Base-by-base conservation (phyloP, 2,797 vertebrate species). In the Leptoclinus maculatus region DNA sequence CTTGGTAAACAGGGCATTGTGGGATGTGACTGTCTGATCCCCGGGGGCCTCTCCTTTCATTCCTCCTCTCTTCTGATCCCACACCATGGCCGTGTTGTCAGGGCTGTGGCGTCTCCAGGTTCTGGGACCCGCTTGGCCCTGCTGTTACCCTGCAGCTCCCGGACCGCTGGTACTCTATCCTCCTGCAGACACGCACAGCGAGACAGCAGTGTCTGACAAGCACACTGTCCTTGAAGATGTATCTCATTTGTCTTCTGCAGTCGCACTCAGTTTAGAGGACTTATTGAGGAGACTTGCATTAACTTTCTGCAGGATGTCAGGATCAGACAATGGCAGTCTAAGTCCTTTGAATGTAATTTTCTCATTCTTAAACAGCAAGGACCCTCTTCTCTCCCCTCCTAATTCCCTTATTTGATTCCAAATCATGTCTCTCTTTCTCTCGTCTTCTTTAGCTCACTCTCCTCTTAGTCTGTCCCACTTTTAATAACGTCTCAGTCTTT, bases 1-100 rank as follows among this genome's bases (percentile, higher is more conserved):
- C 88, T 93, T 87, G 87, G 93, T 94, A 94, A 96, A 95, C 94
- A 95, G 81, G 85, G 87, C 91, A 92, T 94, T 96, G 93, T 95
- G 92, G 83, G 92, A 94, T 90, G 90, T 93, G 94, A 93, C 94
- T 93, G 93, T 94, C 93, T 94, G 91, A 93, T 94, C 92, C 91
- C 89, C 56, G 58, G 83, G 88, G 91, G 88, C 87, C 90, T 91
- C 87, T 84, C 75, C 76, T 85, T 88, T 93, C 89, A 88, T 88
- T 89, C 79, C 65, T 75, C 70, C 60, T 68, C 83, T 74, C 43
- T 73, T 83, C 88, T 92, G 82, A 86, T 90, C 90, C 85, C 80
- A 77, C 78, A 86, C 79, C 83, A 83, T 59, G 38, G 71, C 39
- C 68, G 60, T 84, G 80, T 86, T 71, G 84, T 87, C 79, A 65